Evolutionary conservation across 2,113 vertebrate genomes (phyloP), one percentile per base, ranked within the genome.

Genomic region (Cettia cetti): DNA sequence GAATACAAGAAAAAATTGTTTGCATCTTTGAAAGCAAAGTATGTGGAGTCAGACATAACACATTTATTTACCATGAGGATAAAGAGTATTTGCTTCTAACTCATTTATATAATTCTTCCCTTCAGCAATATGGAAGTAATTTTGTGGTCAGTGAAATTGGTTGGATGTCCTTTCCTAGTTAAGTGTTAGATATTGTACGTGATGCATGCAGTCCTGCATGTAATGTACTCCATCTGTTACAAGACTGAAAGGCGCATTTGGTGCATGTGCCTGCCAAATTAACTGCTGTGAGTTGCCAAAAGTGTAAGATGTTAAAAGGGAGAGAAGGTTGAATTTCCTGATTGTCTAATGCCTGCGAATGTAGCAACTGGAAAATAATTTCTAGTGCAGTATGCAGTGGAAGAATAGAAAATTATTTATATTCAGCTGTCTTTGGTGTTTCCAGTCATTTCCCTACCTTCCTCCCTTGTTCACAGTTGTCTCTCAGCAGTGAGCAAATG

Each of bases 221-320:
- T 92, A 94, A 85, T 92, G 42, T 56, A 77, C 88, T 94, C 96
- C 95, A 96, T 97, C 96, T 98, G 96, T 92, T 89, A 88, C 78
- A 75, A 95, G 93, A 90, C 92, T 95, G 94, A 94, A 89, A 75
- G 74, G 86, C 97, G 88, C 94, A 96, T 95, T 97, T 97, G 94
- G 89, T 96, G 44, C 81, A 76, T 11, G 54, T 5, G 53, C 92
- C 71, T 97, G 94, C 95, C 94, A 96, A 96, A 89, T 94, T 89
- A 86, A 94, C 90, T 94, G 86, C 88, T 91, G 72, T 84, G 80
- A 88, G 81, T 90, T 96, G 96, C 96, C 92, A 96, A 92, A 92
- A 80, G 93, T 92, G 82, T 95, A 92, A 89, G 74, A 82, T 86
- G 76, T 88, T 86, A 88, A 93, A 85, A 95, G 59, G 78, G 53